phyloP scores from a whole-genome alignment of 2,888 invertebrate genomes.

The Junonia oenone region DNA sequence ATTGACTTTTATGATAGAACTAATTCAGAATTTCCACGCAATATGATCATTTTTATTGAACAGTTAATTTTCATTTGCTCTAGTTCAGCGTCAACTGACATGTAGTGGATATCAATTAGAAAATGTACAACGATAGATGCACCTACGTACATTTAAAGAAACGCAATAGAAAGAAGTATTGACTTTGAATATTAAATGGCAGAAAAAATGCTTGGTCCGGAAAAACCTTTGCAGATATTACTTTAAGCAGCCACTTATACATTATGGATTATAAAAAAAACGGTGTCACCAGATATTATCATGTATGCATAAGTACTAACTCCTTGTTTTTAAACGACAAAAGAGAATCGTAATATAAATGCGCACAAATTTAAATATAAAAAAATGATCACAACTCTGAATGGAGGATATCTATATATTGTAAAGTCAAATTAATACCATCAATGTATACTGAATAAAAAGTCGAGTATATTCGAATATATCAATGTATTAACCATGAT shows the following conservation, averaged over 20 bases:
- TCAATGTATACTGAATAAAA: background rate
- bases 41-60: background rate
- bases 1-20: background rate
- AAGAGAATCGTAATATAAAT: constrained; percentile 1
- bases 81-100: background rate
- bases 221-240: background rate
- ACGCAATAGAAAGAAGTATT: no score
- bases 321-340: background rate
- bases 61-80: background rate
- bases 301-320: background rate
- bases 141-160: no score
- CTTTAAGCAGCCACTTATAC: background rate
- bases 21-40: background rate
- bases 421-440: background rate
- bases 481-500: background rate
- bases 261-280: background rate
- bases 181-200: no score
- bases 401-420: background rate
- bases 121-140: background rate
- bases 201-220: background rate
- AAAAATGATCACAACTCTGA: background rate
- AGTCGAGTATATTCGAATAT: background rate
- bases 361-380: constrained; percentile 14
- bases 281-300: background rate
- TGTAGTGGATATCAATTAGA: background rate